Evolutionary conservation across 2,888 invertebrate genomes (phyloP), one percentile per base, ranked within the genome.

Genomic region (Polymixis lichenea): DNA sequence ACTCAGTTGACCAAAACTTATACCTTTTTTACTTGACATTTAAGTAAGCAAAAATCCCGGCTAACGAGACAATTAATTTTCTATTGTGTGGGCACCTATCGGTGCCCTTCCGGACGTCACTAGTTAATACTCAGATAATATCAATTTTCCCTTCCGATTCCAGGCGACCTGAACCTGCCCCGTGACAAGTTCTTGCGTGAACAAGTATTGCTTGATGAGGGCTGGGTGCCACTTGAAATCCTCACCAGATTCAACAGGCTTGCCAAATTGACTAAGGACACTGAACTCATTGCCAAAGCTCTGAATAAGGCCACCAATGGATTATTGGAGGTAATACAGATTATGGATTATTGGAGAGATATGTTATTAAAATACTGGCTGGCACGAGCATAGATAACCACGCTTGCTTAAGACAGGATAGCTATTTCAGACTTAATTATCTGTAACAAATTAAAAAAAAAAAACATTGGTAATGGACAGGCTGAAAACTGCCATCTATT

Each of bases 161-260:
- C 58, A 97, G 99, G 99, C 69, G 99, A 99, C 93, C 97, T 98
- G 9, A 99, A 99, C 95, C 96, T 99, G 71, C 98, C 98, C 0
- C 97, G 98, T 78, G 99, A 99, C 93, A 99, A 98, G 94, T 99
- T 99, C 92, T 96, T 99, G n/a, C 97, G 98, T 88, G 98, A 98
- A 80, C 98, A 99, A 95, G 97, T 98, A 1, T 97, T 97, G 86
- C 96, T 98, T 83, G 98, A 99, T 86, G 98, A 99, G 72, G 99
- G 98, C 5, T 99, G 99, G 99, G 97, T 99, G 32, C 97, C 98
- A 0, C 92, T 99, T 65, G 97, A 98, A 0, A 97, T 98, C 0
- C 97, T 99, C 94, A 95, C 98, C 66, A 99, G 98, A 78, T 99
- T 99, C 93, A 99, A 99, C 93, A 97, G 99, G 38, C 97, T 99